These are phyloP conservation scores for Saccostrea cuccullata DNA, from an alignment of 1,140 invertebrate species.

Conservation along the genomic window DNA sequence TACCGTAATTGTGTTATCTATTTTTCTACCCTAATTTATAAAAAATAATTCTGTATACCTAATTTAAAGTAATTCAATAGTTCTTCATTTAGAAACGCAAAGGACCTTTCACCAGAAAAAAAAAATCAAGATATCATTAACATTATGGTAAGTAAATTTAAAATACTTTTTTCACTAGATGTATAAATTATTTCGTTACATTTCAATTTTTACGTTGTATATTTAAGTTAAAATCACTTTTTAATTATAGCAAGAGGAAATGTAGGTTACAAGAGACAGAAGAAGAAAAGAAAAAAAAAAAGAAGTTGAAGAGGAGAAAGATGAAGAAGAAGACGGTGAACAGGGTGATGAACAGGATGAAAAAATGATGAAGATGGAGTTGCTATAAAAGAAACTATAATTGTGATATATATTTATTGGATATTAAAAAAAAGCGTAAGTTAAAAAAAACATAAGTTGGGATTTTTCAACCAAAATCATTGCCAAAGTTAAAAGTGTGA, in stretches of 20 bases:
- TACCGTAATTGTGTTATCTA: too few relatives aligned
- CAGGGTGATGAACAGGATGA: neutral
- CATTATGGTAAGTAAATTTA: neutral
- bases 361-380: neutral
- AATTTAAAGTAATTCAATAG: neutral
- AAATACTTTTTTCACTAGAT: neutral
- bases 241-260: neutral
- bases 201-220: constrained; percentile 11
- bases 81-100: neutral
- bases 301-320: neutral
- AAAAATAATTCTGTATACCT: neutral
- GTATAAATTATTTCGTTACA: neutral
- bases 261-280: neutral
- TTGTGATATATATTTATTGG: neutral
- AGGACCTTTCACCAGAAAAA: neutral
- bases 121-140: neutral
- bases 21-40: neutral
- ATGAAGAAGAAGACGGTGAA: neutral
- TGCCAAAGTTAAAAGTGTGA: too few relatives aligned
- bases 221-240: constrained; percentile 4
- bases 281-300: neutral
- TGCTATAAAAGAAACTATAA: neutral
- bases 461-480: too few relatives aligned
- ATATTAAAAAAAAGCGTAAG: neutral
- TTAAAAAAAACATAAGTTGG: too few relatives aligned